Base-by-base conservation (phyloP, 2,888 invertebrate genomes). In the Megaustenia siamemsis region DNA sequence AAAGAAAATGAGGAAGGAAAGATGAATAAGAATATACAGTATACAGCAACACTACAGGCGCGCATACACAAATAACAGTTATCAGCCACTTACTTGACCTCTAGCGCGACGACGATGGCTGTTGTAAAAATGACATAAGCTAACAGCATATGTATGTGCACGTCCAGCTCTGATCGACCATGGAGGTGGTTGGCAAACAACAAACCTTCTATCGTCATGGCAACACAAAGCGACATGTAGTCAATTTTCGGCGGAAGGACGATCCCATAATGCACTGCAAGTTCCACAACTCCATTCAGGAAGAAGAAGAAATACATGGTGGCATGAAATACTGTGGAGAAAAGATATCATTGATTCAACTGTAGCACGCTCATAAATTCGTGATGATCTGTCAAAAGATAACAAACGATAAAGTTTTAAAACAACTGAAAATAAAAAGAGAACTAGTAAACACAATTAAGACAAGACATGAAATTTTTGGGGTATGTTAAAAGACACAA, bases 281-380 rank as follows among this genome's bases (percentile, higher is more conserved):
- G 87, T 85, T 95, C 95, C 18, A 94, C 86, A 0, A 94, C 89
- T 8, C 94, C 95, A 73, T 92, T 92, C 45, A 95, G 85, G 24
- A 94, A 94, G 89, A 95, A 95, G 90, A 94, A 94, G 90, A 94
- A 94, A 89, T 94, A 95, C 95, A 95, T 95, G 43, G 95, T 95
- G 75, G 94, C 94, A 90, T 95, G 95, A 87, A 95, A 95, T n/a
- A 93, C 94, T 90, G 95, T 60, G 38, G 24, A 93, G 15, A 73
- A 18, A 21, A 73, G n/a, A n/a, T n/a, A n/a, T n/a, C n/a, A n/a
- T n/a, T n/a, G n/a, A n/a, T n/a, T 12, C 18, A 93, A 45, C 93
- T n/a, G n/a, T 10, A 49, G 49, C 49, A 49, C 49, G 49, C 10
- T 10, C 8, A 12, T 18, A 49, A 18, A 49, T 10, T 49, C 18